phyloP scores from a whole-genome alignment of 2,888 invertebrate genomes.

The Auanema freiburgensis region DNA sequence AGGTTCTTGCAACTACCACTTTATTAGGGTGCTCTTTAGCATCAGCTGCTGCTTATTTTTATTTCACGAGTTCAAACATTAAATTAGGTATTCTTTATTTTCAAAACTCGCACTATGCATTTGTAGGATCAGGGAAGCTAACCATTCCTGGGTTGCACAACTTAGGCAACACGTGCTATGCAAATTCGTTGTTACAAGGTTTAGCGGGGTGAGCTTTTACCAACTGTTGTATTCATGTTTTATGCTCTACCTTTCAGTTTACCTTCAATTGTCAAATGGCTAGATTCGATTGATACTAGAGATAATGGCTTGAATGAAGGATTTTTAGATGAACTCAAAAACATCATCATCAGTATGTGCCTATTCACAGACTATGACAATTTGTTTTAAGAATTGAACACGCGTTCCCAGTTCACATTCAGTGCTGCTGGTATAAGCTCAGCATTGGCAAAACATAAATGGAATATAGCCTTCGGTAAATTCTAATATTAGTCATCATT shows the following conservation, averaged over 20 bases:
- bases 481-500: constrained; percentile 6
- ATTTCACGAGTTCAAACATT: constrained; percentile 14
- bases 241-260: constrained; percentile 21
- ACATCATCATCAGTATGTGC: constrained; percentile 17
- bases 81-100: constrained; percentile 12
- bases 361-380: background rate
- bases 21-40: constrained; percentile 36
- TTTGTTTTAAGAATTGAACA: constrained; percentile 30
- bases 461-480: constrained; percentile 38
- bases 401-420: constrained; percentile 17
- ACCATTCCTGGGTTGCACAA: constrained; percentile 42
- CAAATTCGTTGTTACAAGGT: constrained; percentile 49
- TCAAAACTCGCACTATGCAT: background rate
- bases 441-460: constrained; percentile 32
- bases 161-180: constrained; percentile 53
- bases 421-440: constrained; percentile 32
- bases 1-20: constrained; percentile 25
- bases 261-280: constrained; percentile 43
- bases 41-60: constrained; percentile 37
- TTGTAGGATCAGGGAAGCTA: constrained; percentile 14
- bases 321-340: constrained; percentile 23
- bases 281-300: constrained; percentile 19
- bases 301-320: constrained; percentile 18
- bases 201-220: constrained; percentile 32
- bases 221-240: background rate